Conservation (phyloP, 2,113 vertebrate species). For the Cyrtonyx montezumae region DNA sequence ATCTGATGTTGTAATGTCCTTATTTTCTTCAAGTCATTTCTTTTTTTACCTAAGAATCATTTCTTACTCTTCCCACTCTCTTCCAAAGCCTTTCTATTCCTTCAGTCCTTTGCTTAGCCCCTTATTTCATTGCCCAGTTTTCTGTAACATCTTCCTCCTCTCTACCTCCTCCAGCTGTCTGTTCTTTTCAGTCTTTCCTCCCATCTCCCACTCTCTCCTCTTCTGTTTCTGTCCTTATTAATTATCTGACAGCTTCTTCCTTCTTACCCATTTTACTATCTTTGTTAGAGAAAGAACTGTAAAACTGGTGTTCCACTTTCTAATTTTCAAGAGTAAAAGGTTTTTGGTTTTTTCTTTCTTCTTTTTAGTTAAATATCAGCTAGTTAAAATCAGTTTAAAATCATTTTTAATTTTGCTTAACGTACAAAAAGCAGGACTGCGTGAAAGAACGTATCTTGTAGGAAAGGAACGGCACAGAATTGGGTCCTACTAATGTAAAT, state of each 20-base stretch:
- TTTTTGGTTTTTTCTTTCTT: not conserved
- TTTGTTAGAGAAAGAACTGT: not conserved
- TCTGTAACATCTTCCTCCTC: fast-evolving
- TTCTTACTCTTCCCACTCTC: not conserved
- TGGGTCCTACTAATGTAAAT: not conserved
- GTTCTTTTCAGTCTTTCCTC: not conserved
- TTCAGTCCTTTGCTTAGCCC: not conserved
- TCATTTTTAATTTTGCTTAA: not conserved
- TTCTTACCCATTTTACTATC: not conserved
- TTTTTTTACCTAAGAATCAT: not conserved
- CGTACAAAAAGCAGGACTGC: not conserved
- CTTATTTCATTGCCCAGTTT: not conserved
- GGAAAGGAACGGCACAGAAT: not conserved
- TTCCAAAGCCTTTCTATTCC: not conserved
- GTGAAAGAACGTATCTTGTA: not conserved
- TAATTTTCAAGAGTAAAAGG: not conserved
- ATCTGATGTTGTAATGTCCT: not conserved
- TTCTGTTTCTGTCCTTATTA: slow-evolving; percentile 1
- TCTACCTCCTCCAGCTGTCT: not conserved
- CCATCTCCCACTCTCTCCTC: not conserved
- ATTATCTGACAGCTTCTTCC: not conserved
- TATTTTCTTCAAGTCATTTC: not conserved
- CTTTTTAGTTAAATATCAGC: not conserved
- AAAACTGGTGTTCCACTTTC: not conserved
- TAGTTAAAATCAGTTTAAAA: not conserved